Evolutionary conservation across 2,113 vertebrate genomes (phyloP).

Genomic region (Gallinago media): DNA sequence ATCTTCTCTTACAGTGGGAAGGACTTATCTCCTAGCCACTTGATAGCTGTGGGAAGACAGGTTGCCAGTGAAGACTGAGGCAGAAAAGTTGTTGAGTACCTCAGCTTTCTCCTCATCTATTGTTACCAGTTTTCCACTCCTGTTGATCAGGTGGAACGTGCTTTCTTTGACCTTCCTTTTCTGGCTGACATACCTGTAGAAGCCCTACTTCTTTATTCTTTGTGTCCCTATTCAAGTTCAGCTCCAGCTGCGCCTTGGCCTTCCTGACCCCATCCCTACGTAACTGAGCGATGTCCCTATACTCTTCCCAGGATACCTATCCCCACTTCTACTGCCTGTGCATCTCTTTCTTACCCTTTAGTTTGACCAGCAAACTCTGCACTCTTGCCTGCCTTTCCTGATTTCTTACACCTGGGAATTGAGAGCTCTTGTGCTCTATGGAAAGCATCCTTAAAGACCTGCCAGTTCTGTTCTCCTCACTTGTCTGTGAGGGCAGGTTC

Average conservation of each 20-base stretch:
- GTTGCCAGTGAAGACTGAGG: background rate
- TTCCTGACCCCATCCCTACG: background rate
- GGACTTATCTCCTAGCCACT: background rate
- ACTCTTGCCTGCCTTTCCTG: background rate
- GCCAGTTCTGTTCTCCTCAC: background rate
- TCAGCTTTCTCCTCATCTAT: background rate
- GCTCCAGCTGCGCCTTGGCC: background rate
- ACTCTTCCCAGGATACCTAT: background rate
- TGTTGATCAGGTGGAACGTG: background rate
- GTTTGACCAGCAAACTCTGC: background rate
- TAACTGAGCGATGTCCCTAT: background rate
- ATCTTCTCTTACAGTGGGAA: background rate
- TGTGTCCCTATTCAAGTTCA: background rate
- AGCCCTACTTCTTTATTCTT: background rate
- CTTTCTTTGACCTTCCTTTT: background rate
- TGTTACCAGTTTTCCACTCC: background rate
- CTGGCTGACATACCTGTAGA: background rate
- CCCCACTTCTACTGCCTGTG: background rate
- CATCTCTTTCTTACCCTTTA: background rate
- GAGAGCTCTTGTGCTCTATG: background rate
- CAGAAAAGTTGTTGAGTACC: background rate
- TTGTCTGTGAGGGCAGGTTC: background rate
- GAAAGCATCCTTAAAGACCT: background rate
- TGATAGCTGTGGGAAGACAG: background rate
- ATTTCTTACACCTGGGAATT: background rate